Evolutionary conservation across 2,797 vertebrate genomes (phyloP).

Genomic region (Xenentodon cancila): DNA sequence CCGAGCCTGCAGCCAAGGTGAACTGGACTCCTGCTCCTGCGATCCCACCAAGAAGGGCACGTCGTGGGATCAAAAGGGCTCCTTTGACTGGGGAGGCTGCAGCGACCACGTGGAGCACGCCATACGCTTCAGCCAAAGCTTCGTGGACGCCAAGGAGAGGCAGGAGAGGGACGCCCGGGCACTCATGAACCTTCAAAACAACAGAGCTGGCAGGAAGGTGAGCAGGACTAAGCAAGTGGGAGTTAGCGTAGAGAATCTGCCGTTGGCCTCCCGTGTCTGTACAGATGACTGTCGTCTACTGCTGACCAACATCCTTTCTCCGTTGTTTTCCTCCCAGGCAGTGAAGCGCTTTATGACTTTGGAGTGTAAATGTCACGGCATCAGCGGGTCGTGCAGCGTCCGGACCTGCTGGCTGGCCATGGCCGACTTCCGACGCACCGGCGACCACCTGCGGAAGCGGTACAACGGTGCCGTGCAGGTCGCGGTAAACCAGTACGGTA

Average conservation of each 20-base stretch:
- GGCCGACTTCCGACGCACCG: slow-evolving; percentile 93
- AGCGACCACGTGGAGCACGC: slow-evolving; percentile 95
- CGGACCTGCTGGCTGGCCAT: slow-evolving; percentile 96
- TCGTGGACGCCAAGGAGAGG: slow-evolving; percentile 92
- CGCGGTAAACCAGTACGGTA: slow-evolving; percentile 95
- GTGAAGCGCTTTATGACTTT: slow-evolving; percentile 94
- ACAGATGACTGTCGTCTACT: not conserved
- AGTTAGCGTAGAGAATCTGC: too few relatives aligned
- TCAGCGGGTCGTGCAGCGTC: slow-evolving; percentile 93
- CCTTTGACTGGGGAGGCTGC: slow-evolving; percentile 96
- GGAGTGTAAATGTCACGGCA: slow-evolving; percentile 96
- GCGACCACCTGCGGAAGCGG: slow-evolving; percentile 91
- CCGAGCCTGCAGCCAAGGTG: slow-evolving; percentile 94
- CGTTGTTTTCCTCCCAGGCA: slow-evolving; percentile 78
- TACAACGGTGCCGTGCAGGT: slow-evolving; percentile 94
- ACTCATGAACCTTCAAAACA: slow-evolving; percentile 97
- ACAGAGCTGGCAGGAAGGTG: slow-evolving; percentile 94
- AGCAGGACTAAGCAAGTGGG: not conserved
- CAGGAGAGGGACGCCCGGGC: slow-evolving; percentile 92
- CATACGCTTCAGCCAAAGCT: slow-evolving; percentile 89
- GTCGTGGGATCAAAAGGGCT: slow-evolving; percentile 86
- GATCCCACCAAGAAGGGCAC: slow-evolving; percentile 92
- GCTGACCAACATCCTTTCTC: not conserved
- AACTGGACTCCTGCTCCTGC: slow-evolving; percentile 94
- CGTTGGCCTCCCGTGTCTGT: not conserved